Conservation (phyloP, 2,888 invertebrate genomes). For the Synanthedon formicaeformis region DNA sequence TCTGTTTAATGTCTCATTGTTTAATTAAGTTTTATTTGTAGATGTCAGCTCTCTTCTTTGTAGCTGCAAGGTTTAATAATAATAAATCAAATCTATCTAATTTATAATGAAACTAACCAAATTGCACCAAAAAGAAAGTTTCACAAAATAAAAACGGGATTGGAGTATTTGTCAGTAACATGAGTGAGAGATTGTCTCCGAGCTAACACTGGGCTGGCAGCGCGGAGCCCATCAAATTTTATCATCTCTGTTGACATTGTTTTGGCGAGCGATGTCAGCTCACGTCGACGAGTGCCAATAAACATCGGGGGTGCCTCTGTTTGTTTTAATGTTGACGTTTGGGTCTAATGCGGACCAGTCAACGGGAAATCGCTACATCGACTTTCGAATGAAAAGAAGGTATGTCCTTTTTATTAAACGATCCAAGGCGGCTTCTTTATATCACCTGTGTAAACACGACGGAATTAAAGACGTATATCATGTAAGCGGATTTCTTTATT, state of each 20-base stretch:
- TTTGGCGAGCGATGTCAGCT: constrained; percentile 44
- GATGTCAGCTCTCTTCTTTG: no score
- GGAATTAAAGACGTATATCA: neutral
- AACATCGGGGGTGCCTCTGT: constrained; percentile 14
- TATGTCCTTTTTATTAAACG: constrained; percentile 1
- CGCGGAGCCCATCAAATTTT: constrained; percentile 51
- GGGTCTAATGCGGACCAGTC: constrained; percentile 9
- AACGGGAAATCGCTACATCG: constrained; percentile 1
- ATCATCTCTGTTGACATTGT: constrained; percentile 53
- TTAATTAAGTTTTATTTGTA: no score
- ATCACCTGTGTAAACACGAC: constrained; percentile 2
- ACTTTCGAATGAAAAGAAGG: neutral
- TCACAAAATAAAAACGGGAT: constrained; percentile 20
- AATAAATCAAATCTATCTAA: no score
- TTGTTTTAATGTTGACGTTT: constrained; percentile 1
- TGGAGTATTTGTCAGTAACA: constrained; percentile 36
- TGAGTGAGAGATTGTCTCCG: constrained; percentile 22
- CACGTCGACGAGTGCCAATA: constrained; percentile 24
- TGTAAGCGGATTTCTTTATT: neutral
- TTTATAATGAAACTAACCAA: no score
- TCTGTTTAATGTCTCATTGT: no score
- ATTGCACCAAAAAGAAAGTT: no score
- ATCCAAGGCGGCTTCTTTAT: neutral
- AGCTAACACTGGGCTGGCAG: constrained; percentile 21
- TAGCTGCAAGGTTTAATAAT: no score